Conservation (phyloP, 2,888 invertebrate genomes). For the Epinotia demarniana region DNA sequence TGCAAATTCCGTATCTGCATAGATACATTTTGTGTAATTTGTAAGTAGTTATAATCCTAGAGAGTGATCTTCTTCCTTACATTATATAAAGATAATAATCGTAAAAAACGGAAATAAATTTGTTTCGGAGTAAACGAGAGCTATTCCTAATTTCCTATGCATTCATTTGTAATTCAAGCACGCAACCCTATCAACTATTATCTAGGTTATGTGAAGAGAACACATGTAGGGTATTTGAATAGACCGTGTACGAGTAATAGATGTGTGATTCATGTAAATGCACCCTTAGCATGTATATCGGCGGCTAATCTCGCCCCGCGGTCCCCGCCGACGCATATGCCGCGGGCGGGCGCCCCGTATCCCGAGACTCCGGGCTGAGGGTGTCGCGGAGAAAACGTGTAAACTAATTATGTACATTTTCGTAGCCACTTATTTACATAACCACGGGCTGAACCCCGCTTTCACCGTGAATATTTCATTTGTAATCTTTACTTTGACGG, state of each 20-base stretch:
- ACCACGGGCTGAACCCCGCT: conserved; percentile 81
- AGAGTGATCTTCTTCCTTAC: neutral
- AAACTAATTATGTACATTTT: conserved; percentile 85
- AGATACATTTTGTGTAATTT: too few species aligned
- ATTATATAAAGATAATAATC: neutral
- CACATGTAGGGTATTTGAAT: conserved; percentile 76
- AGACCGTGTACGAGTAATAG: conserved; percentile 75
- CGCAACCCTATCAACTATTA: conserved; percentile 72
- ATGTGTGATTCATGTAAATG: conserved; percentile 82
- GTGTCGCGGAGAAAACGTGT: conserved; percentile 79
- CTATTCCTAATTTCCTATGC: conserved; percentile 50
- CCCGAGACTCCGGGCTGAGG: conserved; percentile 56
- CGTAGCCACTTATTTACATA: conserved; percentile 85
- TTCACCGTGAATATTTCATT: conserved; percentile 85
- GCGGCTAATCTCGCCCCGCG: conserved; percentile 70
- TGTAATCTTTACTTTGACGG: conserved; percentile 83
- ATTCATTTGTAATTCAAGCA: conserved; percentile 66
- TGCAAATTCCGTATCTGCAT: too few species aligned
- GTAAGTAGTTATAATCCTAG: neutral
- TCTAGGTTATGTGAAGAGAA: conserved; percentile 77
- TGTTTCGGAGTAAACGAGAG: conserved; percentile 6
- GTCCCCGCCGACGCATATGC: conserved; percentile 61
- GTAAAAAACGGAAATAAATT: neutral
- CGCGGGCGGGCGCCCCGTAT: conserved; percentile 50
- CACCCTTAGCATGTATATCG: conserved; percentile 81